A percentile compares a stretch with the other conserved stretches of the same genome.
Evolutionary conservation across 2,113 vertebrate species (phyloP).

Genomic region (Thalassarche chlororhynchos): DNA sequence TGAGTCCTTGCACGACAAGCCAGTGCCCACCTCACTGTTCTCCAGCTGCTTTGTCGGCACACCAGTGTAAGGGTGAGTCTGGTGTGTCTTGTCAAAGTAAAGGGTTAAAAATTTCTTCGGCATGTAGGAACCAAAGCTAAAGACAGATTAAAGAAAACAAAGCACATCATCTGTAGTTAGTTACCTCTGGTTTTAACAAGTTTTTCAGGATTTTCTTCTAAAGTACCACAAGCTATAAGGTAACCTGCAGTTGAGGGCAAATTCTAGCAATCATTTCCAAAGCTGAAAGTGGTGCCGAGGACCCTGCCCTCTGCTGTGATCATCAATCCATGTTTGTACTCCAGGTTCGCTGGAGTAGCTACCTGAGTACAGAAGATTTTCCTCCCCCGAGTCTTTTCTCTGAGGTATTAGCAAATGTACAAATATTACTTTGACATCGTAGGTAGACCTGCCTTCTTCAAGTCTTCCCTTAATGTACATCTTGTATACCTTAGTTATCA

Average conservation of each 20-base stretch:
- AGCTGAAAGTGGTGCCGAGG: not conserved
- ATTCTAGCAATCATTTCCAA: not conserved
- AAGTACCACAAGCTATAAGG: not conserved
- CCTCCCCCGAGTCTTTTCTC: not conserved
- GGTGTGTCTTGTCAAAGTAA: not conserved
- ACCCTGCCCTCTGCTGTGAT: not conserved
- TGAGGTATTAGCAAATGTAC: not conserved
- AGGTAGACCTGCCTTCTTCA: not conserved
- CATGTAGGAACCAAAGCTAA: not conserved
- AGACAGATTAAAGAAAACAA: not conserved
- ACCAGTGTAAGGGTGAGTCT: not conserved
- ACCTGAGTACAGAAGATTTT: not conserved
- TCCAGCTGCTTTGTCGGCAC: not conserved
- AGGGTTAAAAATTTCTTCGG: not conserved
- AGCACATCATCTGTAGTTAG: not conserved
- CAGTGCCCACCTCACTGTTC: fast-evolving
- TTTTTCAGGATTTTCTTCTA: not conserved
- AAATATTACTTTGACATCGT: not conserved
- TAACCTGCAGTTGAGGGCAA: not conserved
- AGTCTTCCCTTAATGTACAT: not conserved
- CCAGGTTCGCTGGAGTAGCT: not conserved
- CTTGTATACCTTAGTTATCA: not conserved
- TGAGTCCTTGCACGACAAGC: not conserved
- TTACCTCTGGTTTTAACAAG: not conserved
- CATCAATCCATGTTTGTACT: fast-evolving